Base-by-base conservation (phyloP, 1,140 invertebrate species). In the Latrodectus geometricus region DNA sequence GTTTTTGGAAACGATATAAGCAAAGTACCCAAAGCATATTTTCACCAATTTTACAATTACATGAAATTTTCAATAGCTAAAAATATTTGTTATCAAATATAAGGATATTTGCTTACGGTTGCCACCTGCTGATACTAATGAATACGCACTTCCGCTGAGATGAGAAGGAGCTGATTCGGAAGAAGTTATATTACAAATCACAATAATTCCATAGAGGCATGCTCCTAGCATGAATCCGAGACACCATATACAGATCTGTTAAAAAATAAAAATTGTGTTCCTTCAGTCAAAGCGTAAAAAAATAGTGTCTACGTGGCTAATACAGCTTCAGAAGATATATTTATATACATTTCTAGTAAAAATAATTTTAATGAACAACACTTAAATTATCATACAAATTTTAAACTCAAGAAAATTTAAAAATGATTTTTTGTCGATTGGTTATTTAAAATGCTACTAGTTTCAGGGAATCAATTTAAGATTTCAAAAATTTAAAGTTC, bases 101-200 rank as follows among this genome's bases (percentile, higher is more conserved):
- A 15, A n/a, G 23, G n/a, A n/a, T n/a, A n/a, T 35, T 17, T 35
- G 14, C 90, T 89, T 89, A 92, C 92, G 76, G 88, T 92, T 92
- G 20, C 90, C 90, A 75, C 90, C 90, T 21, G 92, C 86, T 3
- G 90, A 89, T 4, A 90, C 91, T n/a, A 92, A 88, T n/a, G 92
- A 91, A 86, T 92, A 90, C 61, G 92, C 88, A 21, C 91, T 91
- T 21, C 92, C 92, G 35, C 90, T 90, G n/a, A 92, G 87, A 74
- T 90, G 88, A 65, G 89, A 76, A n/a, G 91, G 91, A 72, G 90
- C 90, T 0, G 89, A 89, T 88, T 92, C 92, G 48, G 91, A 89
- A 23, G 92, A 90, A 17, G 91, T 88, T 12, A 92, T 90, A 12
- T 92, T 92, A 88, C 91, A 91, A 23, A 92, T 88, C 8, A 91